Percentiles rank a stretch among this genome's conserved stretches.
phyloP scores from a whole-genome alignment of 2,113 vertebrate genomes.

The Phoenicopterus ruber region DNA sequence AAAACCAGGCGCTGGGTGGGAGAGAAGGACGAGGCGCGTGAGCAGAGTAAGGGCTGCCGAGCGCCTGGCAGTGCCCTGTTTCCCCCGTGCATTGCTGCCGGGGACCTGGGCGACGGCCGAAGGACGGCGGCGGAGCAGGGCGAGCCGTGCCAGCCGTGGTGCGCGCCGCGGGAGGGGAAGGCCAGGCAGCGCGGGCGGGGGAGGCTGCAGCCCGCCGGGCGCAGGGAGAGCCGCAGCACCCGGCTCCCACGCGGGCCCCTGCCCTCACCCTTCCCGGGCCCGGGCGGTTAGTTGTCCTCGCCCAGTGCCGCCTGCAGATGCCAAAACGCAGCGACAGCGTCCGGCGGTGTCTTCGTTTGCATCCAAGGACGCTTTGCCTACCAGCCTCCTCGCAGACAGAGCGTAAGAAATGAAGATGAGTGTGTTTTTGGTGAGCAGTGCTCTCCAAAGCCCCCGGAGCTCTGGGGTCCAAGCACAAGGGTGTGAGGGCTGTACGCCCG shows the following conservation, averaged over 20 bases:
- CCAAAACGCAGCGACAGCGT: background rate
- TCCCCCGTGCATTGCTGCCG: fast-evolving
- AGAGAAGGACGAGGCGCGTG: fast-evolving
- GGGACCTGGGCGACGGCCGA: fast-evolving
- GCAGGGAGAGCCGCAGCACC: background rate
- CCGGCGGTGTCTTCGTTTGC: fast-evolving
- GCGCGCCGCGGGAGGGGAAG: fast-evolving
- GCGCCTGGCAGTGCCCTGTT: background rate
- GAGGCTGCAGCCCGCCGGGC: background rate
- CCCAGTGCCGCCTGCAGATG: background rate
- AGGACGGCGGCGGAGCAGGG: background rate
- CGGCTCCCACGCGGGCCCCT: fast-evolving
- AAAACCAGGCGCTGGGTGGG: fast-evolving
- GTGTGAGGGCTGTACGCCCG: fast-evolving
- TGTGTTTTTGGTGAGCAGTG: fast-evolving
- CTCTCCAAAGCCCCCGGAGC: background rate
- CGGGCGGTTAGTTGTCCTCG: fast-evolving
- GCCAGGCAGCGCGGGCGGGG: background rate
- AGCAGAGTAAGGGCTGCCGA: background rate
- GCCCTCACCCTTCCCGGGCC: background rate
- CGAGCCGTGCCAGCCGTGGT: background rate
- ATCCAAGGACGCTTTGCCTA: fast-evolving
- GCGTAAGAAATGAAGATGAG: fast-evolving
- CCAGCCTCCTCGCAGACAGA: fast-evolving
- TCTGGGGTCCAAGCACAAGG: fast-evolving